Base-by-base conservation (phyloP, 37 sponge, comb jelly and placozoan species). In the Haliclona indistincta region DNA sequence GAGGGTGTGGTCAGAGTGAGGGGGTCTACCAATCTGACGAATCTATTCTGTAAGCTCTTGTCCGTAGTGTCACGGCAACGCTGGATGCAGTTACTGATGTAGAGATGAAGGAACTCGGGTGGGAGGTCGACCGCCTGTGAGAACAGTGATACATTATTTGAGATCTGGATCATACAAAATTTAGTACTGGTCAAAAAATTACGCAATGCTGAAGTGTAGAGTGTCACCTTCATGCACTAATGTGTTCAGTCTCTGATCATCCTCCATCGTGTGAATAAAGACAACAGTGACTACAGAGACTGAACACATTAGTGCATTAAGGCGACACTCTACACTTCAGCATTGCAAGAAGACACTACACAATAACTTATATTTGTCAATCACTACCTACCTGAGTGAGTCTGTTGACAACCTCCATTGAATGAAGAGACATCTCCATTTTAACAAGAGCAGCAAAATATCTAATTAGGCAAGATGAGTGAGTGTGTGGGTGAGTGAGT, bases 341-440 rank as follows among this genome's bases (percentile, higher is more conserved):
- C n/a, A n/a, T n/a, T n/a, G n/a, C n/a, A n/a, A n/a, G n/a, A n/a
- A n/a, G n/a, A n/a, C n/a, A n/a, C n/a, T 8, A 54, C 54, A 33
- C 70, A 72, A 10, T 35, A 19, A 61, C n/a, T 43, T 58, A 15
- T 42, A 58, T 13, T 3, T 37, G 54, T 47, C 23, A 2, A 36
- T 75, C 19, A 34, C 25, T n/a, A 32, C 36, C 65, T 52, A 70
- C 89, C 90, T 3, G 84, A 30, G 94, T 93, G 17, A 93, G 86
- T 54, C 90, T 73, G 78, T 96, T 96, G 68, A 91, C 86, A 10
- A 97, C 98, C 73, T 97, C 98, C 90, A 97, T 97, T 2, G 98
- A 97, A 54, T 97, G 98, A 6, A 97, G 80, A 28, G 88, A 88
- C 90, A 97, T 91, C 32, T 97, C 93, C 98, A 97, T 97, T 39